Evolutionary conservation across 2,888 invertebrate genomes (phyloP).

Genomic region (Neoaliturus tenellus): DNA sequence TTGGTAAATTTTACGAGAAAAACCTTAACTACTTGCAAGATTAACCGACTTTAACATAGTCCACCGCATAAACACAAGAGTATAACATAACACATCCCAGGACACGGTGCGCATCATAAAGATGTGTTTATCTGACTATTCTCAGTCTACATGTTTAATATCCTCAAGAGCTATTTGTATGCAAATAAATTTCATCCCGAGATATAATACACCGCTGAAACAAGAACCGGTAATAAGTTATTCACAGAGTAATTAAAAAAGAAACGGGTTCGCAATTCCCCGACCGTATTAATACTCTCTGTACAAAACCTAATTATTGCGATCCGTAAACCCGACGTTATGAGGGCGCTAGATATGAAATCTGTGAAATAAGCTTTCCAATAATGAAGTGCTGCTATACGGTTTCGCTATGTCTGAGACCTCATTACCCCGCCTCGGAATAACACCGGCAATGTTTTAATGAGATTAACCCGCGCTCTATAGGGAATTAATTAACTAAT

Average conservation of each 20-base stretch:
- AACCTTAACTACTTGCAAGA: too few species aligned
- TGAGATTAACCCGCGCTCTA: conserved; percentile 51
- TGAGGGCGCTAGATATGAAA: conserved; percentile 44
- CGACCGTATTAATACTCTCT: conserved; percentile 26
- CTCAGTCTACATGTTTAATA: conserved; percentile 16
- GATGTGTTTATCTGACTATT: conserved; percentile 2
- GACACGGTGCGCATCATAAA: not conserved
- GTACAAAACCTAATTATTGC: conserved; percentile 46
- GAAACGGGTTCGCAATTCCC: conserved; percentile 42
- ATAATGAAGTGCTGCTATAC: conserved; percentile 45
- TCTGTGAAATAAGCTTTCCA: conserved; percentile 51
- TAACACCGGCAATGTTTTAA: conserved; percentile 31
- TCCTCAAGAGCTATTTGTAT: conserved; percentile 33
- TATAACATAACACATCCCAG: not conserved
- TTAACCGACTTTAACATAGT: too few species aligned
- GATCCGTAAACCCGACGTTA: conserved; percentile 17
- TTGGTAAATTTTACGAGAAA: too few species aligned
- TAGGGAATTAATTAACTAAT: conserved; percentile 52
- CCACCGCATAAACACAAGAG: not conserved
- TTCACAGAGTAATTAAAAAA: conserved; percentile 40
- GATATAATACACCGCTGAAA: not conserved
- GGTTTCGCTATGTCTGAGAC: conserved; percentile 20
- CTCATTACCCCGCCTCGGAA: conserved; percentile 43
- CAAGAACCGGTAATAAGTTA: conserved; percentile 21
- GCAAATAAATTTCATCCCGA: conserved; percentile 29